A percentile compares a stretch with the other conserved stretches of the same genome.
phyloP scores from a whole-genome alignment of 2,888 invertebrate species.

The Spilosoma lubricipeda region DNA sequence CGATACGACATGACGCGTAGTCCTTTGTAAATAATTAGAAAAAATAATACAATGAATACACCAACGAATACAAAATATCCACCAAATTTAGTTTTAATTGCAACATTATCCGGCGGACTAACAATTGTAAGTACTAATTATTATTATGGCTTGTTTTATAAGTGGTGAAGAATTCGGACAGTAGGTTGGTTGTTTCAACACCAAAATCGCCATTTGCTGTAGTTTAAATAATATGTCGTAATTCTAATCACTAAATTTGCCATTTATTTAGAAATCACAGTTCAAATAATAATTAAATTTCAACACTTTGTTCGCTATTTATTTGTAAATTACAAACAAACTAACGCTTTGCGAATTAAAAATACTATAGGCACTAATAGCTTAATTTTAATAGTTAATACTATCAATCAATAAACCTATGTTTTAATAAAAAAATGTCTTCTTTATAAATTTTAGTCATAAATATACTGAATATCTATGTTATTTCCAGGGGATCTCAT shows the following conservation, averaged over 20 bases:
- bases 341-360: slow-evolving; percentile 26
- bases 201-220: no score
- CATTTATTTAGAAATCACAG: neutral
- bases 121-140: slow-evolving; percentile 65
- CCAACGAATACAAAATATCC: slow-evolving; percentile 35
- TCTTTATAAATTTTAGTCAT: neutral
- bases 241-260: no score
- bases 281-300: neutral
- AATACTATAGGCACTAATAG: neutral
- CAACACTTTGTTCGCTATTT: neutral
- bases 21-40: slow-evolving; percentile 38
- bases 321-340: neutral
- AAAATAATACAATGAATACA: slow-evolving; percentile 51
- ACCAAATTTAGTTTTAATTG: slow-evolving; percentile 56
- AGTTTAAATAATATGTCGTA: no score
- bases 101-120: slow-evolving; percentile 59
- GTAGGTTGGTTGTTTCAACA: no score
- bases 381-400: neutral
- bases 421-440: neutral
- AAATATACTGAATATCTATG: neutral
- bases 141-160: neutral
- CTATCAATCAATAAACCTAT: neutral
- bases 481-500: slow-evolving; percentile 62
- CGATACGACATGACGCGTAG: slow-evolving; percentile 63
- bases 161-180: neutral